These are phyloP conservation scores for Heliconius hermathena DNA, from an alignment of 1,140 invertebrate genomes.

Conservation along the genomic window DNA sequence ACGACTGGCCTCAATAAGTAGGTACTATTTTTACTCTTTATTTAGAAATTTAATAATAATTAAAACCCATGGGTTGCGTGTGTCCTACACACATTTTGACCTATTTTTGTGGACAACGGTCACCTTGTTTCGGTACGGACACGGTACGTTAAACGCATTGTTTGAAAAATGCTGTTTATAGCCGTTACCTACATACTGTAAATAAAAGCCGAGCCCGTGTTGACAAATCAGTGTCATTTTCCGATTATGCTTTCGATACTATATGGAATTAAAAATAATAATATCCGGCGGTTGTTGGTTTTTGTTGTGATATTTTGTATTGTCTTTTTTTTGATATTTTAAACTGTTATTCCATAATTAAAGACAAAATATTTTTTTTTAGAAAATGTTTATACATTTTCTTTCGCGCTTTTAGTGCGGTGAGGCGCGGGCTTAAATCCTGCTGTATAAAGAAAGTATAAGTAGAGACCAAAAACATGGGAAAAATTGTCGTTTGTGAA, in stretches of 20 bases:
- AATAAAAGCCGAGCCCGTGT: slow-evolving; percentile 2
- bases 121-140: neutral
- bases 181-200: neutral
- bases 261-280: neutral
- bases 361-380: no score
- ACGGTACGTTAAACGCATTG: slow-evolving; percentile 13
- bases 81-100: neutral
- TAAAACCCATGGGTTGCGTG: neutral
- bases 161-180: slow-evolving; percentile 9
- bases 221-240: slow-evolving; percentile 9
- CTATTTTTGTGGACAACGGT: neutral
- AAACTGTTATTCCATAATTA: no score
- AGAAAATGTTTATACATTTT: no score
- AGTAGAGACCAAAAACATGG: no score
- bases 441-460: no score
- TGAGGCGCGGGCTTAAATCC: no score
- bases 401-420: no score
- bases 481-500: no score
- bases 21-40: no score
- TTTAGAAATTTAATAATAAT: neutral
- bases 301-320: neutral
- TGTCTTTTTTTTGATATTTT: no score
- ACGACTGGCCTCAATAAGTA: no score
- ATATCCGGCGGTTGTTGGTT: neutral
- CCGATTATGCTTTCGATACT: neutral